Evolutionary conservation across 2,113 vertebrate species (phyloP).

Genomic region (Sialia sialis): DNA sequence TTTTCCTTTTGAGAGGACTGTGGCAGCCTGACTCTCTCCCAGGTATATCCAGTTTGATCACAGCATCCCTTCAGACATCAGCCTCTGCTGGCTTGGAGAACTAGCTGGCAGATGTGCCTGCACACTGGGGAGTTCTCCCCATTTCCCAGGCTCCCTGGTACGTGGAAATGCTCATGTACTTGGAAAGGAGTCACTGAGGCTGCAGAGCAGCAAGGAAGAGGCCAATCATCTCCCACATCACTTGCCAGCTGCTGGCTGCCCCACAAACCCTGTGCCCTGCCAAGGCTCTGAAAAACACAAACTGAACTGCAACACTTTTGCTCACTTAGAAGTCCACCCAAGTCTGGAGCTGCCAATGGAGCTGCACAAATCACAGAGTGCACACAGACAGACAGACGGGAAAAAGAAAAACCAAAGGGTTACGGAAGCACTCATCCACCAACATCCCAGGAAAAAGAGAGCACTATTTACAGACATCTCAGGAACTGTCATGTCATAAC

Average conservation of each 20-base stretch:
- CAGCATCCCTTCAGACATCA: background rate
- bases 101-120: background rate
- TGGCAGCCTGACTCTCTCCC: background rate
- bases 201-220: background rate
- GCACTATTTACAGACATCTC: background rate
- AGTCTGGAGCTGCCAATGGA: background rate
- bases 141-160: background rate
- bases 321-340: background rate
- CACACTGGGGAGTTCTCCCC: background rate
- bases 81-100: background rate
- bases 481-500: background rate
- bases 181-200: background rate
- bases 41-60: background rate
- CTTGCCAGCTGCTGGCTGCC: constrained; percentile 20
- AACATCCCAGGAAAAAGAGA: background rate
- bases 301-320: background rate
- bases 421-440: background rate
- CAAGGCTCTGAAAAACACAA: background rate
- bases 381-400: rapidly evolving
- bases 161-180: background rate
- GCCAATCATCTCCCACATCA: background rate
- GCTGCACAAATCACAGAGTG: background rate
- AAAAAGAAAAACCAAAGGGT: background rate
- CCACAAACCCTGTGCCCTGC: background rate
- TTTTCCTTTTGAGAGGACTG: background rate